Conservation (phyloP, 2,888 invertebrate genomes). For the Agrochola litura region DNA sequence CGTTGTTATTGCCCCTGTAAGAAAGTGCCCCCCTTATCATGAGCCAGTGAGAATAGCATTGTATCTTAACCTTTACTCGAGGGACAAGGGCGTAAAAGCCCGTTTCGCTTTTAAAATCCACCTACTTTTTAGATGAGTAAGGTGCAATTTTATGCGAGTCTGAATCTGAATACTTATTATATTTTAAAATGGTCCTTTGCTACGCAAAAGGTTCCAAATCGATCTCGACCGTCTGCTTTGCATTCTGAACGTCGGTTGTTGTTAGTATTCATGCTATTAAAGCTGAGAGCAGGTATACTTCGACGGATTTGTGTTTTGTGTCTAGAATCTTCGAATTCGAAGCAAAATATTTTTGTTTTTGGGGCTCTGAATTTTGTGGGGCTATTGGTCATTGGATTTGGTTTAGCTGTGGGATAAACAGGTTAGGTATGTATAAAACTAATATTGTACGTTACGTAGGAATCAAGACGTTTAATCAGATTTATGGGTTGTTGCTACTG, state of each 20-base stretch:
- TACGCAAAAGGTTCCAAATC: conserved; percentile 43
- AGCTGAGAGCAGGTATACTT: conserved; percentile 34
- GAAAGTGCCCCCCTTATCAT: conserved; percentile 1
- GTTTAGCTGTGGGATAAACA: not conserved
- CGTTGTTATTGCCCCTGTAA: not conserved
- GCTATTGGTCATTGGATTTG: not conserved
- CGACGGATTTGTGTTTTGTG: conserved; percentile 40
- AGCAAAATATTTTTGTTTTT: conserved; percentile 38
- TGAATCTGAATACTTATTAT: conserved; percentile 18
- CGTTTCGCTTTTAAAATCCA: conserved; percentile 1
- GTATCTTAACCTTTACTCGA: not conserved
- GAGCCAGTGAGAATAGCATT: not conserved
- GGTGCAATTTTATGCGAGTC: conserved; percentile 15
- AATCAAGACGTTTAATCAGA: not conserved
- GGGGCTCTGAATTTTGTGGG: not conserved
- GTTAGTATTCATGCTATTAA: conserved; percentile 55
- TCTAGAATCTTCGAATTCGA: conserved; percentile 44
- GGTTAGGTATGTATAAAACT: not conserved
- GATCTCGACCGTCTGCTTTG: conserved; percentile 48
- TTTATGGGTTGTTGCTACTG: conserved; percentile 9
- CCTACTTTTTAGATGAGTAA: not conserved
- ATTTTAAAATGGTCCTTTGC: conserved; percentile 43
- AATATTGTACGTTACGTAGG: conserved; percentile 7
- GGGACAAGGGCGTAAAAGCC: not conserved
- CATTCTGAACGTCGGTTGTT: conserved; percentile 57